Evolutionary conservation across 2,888 invertebrate species (phyloP).

Genomic region (Gerosis bhagava): DNA sequence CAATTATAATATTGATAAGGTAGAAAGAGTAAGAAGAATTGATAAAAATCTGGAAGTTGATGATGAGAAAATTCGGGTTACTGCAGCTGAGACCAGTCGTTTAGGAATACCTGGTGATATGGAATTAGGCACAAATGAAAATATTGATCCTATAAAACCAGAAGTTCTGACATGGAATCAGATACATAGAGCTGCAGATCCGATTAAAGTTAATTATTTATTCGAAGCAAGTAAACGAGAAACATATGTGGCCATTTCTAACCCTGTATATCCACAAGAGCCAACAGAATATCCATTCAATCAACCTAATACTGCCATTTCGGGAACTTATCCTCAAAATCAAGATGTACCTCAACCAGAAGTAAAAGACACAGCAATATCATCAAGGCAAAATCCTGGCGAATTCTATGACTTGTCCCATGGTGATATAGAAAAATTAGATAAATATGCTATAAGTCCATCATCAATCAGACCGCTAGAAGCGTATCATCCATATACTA

Average conservation of each 20-base stretch:
- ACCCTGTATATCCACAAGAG: constrained; percentile 1
- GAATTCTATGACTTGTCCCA: constrained; percentile 28
- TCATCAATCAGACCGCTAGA: constrained; percentile 4
- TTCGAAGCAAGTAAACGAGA: constrained; percentile 1
- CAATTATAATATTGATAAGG: no score
- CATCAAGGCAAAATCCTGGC: constrained; percentile 33
- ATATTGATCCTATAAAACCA: background rate
- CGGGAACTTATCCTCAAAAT: constrained; percentile 17
- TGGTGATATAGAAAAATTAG: constrained; percentile 1
- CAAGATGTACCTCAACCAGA: background rate
- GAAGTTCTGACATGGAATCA: background rate
- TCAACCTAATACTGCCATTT: constrained; percentile 28
- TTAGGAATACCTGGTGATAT: background rate
- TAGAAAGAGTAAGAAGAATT: no score
- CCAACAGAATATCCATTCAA: constrained; percentile 2
- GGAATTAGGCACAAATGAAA: constrained; percentile 5
- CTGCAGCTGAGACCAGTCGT: background rate
- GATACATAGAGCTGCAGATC: background rate
- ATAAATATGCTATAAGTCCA: background rate
- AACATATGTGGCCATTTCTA: background rate
- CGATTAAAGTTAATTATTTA: background rate
- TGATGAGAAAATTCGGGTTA: background rate
- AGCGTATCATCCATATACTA: constrained; percentile 14
- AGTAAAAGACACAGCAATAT: constrained; percentile 29
- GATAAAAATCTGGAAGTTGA: background rate